Evolutionary conservation across 2,113 vertebrate species (phyloP).

Genomic region (Scomber scombrus): DNA sequence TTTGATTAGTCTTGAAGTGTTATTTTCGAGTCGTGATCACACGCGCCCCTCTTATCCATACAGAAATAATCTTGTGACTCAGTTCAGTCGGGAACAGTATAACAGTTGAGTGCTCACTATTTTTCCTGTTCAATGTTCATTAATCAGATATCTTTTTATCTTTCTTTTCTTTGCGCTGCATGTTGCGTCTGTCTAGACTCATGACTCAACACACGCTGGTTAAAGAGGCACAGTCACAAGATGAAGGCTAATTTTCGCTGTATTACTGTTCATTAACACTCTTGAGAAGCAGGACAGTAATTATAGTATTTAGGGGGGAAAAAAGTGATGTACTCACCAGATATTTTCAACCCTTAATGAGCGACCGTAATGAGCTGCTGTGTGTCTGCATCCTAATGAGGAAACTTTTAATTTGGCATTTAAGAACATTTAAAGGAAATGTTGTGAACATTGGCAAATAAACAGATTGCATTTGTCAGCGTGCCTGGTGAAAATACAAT

Average conservation of each 20-base stretch:
- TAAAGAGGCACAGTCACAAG: not conserved
- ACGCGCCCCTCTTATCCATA: not conserved
- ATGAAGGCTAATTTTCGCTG: not conserved
- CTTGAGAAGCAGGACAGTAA: not conserved
- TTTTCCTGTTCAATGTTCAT: too few relatives aligned
- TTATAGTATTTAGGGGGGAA: not conserved
- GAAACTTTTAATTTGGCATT: constrained; percentile 27
- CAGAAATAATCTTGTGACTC: not conserved
- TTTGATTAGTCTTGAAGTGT: not conserved
- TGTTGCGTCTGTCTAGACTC: not conserved
- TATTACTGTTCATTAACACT: not conserved
- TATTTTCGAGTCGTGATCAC: not conserved
- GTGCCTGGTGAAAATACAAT: too few relatives aligned
- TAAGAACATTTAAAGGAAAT: not conserved
- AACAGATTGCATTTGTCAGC: not conserved
- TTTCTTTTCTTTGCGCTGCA: not conserved
- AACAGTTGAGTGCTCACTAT: too few relatives aligned
- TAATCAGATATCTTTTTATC: too few relatives aligned
- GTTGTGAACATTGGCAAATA: not conserved
- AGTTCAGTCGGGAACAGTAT: not conserved
- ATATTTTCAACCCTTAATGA: not conserved
- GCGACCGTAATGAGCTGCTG: not conserved
- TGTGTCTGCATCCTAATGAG: not conserved
- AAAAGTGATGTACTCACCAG: not conserved
- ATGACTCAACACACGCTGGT: not conserved